Conservation (phyloP, 2,888 invertebrate species). For the Acleris laterana region DNA sequence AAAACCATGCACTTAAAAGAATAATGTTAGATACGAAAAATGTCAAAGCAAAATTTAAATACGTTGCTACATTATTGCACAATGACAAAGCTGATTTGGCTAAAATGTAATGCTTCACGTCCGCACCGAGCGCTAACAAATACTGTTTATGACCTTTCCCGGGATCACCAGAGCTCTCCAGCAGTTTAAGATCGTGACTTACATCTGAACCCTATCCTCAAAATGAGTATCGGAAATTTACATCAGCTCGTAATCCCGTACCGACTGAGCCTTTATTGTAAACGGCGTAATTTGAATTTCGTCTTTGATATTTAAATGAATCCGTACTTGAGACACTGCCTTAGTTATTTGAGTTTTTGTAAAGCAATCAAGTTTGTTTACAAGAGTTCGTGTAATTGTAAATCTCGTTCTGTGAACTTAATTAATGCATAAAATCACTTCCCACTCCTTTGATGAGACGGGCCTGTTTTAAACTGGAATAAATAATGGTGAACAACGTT, state of each 20-base stretch:
- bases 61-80: not conserved
- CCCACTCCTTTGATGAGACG: constrained; percentile 62
- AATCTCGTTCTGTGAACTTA: constrained; percentile 80
- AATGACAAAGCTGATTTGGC: constrained; percentile 2
- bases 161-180: constrained; percentile 35
- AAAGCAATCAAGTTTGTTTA: constrained; percentile 85
- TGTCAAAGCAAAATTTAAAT: not conserved
- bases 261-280: constrained; percentile 82
- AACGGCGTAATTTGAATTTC: constrained; percentile 84
- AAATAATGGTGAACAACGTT: constrained; percentile 56
- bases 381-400: constrained; percentile 80
- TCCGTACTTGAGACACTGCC: constrained; percentile 83
- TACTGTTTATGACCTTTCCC: constrained; percentile 36
- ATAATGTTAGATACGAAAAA: not conserved
- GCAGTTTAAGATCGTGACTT: constrained; percentile 60
- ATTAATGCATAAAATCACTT: constrained; percentile 80
- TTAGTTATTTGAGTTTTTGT: constrained; percentile 85
- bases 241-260: constrained; percentile 82
- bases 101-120: constrained; percentile 21
- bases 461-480: constrained; percentile 59
- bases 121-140: constrained; percentile 26
- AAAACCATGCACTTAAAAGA: too few relatives aligned
- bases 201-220: constrained; percentile 77
- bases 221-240: constrained; percentile 84
- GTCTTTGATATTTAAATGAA: constrained; percentile 85